These are phyloP conservation scores for Chromoteleia sp. DNA, from an alignment of 2,888 invertebrate genomes.

Conservation along the genomic window DNA sequence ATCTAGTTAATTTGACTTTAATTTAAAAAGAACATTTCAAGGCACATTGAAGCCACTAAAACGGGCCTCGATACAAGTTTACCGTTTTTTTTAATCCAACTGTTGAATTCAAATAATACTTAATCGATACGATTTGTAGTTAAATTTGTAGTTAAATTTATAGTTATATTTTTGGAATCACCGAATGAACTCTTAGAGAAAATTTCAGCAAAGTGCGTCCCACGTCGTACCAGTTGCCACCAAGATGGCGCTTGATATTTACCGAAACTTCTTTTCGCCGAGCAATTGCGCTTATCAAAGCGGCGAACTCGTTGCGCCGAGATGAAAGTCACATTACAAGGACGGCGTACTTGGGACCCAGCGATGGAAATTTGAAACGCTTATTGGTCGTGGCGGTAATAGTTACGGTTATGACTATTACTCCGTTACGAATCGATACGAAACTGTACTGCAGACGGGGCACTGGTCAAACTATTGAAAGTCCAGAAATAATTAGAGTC, in stretches of 20 bases:
- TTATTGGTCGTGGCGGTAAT: constrained; percentile 53
- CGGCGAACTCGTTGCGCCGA: background rate
- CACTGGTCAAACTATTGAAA: constrained; percentile 53
- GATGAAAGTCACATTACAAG: constrained; percentile 41
- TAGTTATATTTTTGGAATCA: no score
- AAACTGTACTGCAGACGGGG: constrained; percentile 38
- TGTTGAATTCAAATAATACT: no score
- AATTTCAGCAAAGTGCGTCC: no score
- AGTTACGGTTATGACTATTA: constrained; percentile 64
- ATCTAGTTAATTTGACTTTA: no score
- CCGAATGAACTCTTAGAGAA: no score
- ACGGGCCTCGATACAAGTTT: no score
- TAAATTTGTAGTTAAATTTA: no score
- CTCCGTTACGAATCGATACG: constrained; percentile 53
- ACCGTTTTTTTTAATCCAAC: no score
- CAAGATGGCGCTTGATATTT: background rate
- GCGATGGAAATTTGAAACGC: constrained; percentile 82
- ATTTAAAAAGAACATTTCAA: no score
- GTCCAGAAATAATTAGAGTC: constrained; percentile 65
- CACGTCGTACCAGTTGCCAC: background rate
- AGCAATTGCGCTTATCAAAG: constrained; percentile 9
- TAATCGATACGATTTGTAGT: no score
- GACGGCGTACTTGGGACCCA: constrained; percentile 7
- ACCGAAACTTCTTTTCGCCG: background rate
- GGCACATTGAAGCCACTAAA: no score